A percentile compares a stretch with the other conserved stretches of the same genome.
phyloP scores from a whole-genome alignment of 2,797 vertebrate species.

The Phoeniculus purpureus region DNA sequence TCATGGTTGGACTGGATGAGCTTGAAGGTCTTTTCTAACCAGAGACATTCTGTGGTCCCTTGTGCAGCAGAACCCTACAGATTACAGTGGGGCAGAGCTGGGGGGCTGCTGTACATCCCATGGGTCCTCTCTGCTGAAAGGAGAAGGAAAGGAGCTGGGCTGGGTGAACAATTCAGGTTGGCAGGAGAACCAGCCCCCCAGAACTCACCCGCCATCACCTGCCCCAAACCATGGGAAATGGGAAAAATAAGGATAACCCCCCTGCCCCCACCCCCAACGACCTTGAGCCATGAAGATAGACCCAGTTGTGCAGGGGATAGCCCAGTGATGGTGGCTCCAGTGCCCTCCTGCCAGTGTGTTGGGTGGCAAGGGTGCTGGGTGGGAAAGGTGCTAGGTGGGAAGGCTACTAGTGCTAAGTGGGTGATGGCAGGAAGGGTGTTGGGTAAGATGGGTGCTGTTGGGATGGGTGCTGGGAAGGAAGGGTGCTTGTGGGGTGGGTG shows the following conservation, averaged over 20 bases:
- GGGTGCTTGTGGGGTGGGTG: no score
- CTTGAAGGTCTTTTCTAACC: no score
- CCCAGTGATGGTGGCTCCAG: no score
- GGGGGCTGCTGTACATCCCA: neutral
- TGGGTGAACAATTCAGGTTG: slow-evolving; percentile 62
- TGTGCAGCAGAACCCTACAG: neutral
- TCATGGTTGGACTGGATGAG: no score
- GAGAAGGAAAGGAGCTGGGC: neutral
- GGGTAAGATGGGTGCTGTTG: no score
- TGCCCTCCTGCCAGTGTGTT: no score
- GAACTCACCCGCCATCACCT: slow-evolving; percentile 60
- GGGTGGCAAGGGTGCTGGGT: no score
- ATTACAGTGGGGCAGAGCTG: neutral
- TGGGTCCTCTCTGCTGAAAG: neutral
- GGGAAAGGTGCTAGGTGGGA: no score
- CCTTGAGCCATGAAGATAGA: slow-evolving; percentile 2
- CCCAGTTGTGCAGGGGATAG: neutral
- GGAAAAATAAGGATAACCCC: slow-evolving; percentile 25
- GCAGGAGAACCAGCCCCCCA: slow-evolving; percentile 49
- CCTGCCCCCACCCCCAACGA: neutral
- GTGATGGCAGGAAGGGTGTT: no score
- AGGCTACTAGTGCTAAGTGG: no score
- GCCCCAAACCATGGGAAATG: slow-evolving; percentile 64
- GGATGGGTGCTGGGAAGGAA: no score
- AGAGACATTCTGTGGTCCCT: neutral